phyloP scores from a whole-genome alignment of 2,888 invertebrate species.

The Troglohyphantes excavatus region DNA sequence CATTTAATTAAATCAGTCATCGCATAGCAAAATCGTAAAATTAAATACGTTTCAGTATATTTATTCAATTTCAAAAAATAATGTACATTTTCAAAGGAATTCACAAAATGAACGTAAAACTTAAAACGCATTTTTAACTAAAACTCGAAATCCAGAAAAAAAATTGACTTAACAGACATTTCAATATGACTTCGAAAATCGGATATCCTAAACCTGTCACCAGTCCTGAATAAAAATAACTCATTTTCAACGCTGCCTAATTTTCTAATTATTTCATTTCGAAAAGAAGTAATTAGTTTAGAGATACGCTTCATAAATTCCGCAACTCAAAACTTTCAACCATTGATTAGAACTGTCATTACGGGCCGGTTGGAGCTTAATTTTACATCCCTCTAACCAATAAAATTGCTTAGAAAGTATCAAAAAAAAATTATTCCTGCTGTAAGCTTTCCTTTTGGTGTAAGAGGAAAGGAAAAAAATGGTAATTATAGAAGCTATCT shows the following conservation, averaged over 20 bases:
- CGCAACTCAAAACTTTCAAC: conserved; percentile 60
- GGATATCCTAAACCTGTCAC: conserved; percentile 46
- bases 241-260: conserved; percentile 56
- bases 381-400: conserved; percentile 73
- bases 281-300: conserved; percentile 72
- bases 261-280: conserved; percentile 77
- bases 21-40: too few relatives aligned
- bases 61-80: too few relatives aligned
- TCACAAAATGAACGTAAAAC: too few relatives aligned
- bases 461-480: conserved; percentile 16
- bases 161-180: not conserved
- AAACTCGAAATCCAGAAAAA: not conserved
- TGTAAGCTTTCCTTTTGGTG: conserved; percentile 46
- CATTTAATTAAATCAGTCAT: too few relatives aligned
- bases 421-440: conserved; percentile 24
- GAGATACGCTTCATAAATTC: conserved; percentile 75
- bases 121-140: too few relatives aligned
- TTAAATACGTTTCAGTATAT: too few relatives aligned
- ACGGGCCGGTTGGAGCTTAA: conserved; percentile 66
- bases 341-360: conserved; percentile 76
- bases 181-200: conserved; percentile 35
- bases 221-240: conserved; percentile 55
- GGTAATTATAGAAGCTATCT: conserved; percentile 72
- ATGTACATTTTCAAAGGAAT: too few relatives aligned
- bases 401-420: conserved; percentile 48